Conservation (phyloP, 2,797 vertebrate genomes). For the Sebastiscus albofasciatus region DNA sequence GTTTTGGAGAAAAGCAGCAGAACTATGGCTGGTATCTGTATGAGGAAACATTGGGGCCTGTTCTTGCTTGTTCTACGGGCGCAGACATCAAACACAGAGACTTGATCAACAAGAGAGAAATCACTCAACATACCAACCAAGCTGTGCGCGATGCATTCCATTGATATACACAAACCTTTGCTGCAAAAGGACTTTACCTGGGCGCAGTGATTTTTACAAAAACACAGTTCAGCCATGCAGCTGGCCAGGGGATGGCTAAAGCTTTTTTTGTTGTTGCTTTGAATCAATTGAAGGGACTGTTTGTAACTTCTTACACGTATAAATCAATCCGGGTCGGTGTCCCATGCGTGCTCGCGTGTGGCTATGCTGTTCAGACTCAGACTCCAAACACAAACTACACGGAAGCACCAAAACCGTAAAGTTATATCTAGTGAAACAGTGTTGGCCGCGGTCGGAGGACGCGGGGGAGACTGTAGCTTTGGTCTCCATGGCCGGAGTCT, state of each 20-base stretch:
- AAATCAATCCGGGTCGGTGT: no score
- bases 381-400: no score
- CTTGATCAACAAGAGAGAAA: background rate
- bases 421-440: no score
- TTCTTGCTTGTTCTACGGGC: constrained; percentile 50
- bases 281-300: background rate
- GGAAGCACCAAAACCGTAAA: no score
- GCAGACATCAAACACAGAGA: background rate
- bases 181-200: background rate
- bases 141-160: background rate
- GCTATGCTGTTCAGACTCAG: no score
- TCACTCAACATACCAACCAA: background rate
- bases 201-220: background rate
- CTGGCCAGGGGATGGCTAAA: background rate
- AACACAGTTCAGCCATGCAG: background rate
- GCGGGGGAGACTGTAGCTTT: no score
- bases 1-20: constrained; percentile 21
- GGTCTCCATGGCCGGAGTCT: no score
- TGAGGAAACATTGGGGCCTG: constrained; percentile 57
- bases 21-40: constrained; percentile 51
- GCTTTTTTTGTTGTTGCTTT: background rate
- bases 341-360: no score
- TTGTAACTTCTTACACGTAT: no score
- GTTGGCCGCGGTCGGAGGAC: no score
- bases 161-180: background rate